A percentile compares a stretch with the other conserved stretches of the same genome.
Evolutionary conservation across 2,888 invertebrate genomes (phyloP).

Genomic region (Dryomyza anilis): DNA sequence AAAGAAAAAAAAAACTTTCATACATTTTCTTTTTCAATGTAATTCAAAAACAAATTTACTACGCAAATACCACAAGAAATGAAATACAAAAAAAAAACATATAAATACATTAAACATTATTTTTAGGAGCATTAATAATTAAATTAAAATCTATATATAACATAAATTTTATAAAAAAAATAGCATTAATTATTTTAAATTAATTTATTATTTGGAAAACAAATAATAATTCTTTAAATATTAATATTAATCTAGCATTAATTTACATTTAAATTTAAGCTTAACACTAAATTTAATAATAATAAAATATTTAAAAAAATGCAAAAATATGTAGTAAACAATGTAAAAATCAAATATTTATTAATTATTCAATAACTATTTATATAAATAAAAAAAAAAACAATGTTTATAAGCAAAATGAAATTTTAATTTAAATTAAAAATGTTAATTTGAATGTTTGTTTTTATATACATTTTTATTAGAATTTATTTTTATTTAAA

Average conservation of each 20-base stretch:
- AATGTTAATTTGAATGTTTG: background rate
- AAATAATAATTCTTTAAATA: background rate
- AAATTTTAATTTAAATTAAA: constrained; percentile 1
- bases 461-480: background rate
- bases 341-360: background rate
- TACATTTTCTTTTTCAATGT: too few species aligned
- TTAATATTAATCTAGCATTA: background rate
- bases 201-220: background rate
- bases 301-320: background rate
- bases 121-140: background rate
- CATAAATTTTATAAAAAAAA: background rate
- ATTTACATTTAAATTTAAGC: background rate
- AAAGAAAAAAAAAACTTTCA: constrained; percentile 11
- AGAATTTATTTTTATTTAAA: background rate
- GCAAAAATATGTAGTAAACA: background rate
- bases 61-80: background rate
- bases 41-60: too few species aligned
- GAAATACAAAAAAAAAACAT: background rate
- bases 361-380: background rate
- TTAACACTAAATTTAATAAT: background rate
- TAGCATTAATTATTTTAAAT: background rate
- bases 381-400: background rate
- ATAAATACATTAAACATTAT: background rate
- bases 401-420: background rate
- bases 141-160: background rate